A percentile compares a stretch with the other conserved stretches of the same genome.
Conservation (phyloP, 2,888 invertebrate genomes). For the Taphrorychus bicolor region DNA sequence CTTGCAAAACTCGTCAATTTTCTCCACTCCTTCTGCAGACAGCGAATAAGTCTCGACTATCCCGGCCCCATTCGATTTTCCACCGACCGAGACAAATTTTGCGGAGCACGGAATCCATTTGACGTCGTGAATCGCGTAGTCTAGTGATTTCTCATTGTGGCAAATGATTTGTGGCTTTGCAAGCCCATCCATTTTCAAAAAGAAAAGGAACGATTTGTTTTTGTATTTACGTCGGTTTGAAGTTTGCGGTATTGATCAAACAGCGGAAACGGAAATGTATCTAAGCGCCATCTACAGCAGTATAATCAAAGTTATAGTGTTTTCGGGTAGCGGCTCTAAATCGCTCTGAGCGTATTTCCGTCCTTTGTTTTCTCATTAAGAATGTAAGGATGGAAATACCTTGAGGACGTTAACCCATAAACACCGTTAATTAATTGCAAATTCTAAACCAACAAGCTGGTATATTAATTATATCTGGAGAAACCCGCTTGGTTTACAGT, state of each 20-base stretch:
- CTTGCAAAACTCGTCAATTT: constrained; percentile 77
- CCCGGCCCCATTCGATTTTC: constrained; percentile 84
- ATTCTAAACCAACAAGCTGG: no score
- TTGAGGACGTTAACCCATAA: no score
- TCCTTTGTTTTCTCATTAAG: no score
- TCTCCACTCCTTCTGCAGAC: constrained; percentile 73
- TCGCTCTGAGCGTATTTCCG: no score
- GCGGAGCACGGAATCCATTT: constrained; percentile 96
- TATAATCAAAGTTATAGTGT: not conserved
- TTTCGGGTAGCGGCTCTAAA: no score
- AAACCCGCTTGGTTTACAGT: no score
- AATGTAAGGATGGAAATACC: no score
- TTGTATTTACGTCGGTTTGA: not conserved
- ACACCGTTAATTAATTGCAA: no score
- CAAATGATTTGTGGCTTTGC: constrained; percentile 91
- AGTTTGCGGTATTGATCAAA: constrained; percentile 21
- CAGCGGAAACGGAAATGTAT: constrained; percentile 17
- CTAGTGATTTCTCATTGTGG: constrained; percentile 81
- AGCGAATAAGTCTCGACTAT: constrained; percentile 83
- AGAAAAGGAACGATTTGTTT: no score
- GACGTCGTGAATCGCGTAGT: constrained; percentile 89
- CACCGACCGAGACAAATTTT: constrained; percentile 89
- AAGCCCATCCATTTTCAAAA: constrained; percentile 54
- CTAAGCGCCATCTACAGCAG: not conserved
- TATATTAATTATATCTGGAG: no score